phyloP scores from a whole-genome alignment of 2,113 vertebrate genomes.

The Entelurus aequoreus region DNA sequence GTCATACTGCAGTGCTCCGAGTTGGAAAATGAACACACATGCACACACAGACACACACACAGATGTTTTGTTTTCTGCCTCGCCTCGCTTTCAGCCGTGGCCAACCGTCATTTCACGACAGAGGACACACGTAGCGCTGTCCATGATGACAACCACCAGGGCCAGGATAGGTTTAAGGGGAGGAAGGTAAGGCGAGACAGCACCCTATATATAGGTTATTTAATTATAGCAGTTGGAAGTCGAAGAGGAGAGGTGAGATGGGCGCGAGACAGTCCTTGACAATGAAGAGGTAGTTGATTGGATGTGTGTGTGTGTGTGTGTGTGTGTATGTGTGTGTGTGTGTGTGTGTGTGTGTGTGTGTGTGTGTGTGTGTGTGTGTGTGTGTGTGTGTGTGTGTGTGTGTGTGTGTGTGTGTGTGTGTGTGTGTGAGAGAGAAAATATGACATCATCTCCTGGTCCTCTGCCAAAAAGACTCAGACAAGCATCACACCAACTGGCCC shows the following conservation, averaged over 20 bases:
- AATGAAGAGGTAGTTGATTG: constrained; percentile 22
- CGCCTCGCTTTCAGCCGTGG: constrained; percentile 7
- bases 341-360: constrained; percentile 18
- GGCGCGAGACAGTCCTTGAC: constrained; percentile 31
- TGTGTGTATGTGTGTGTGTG: constrained; percentile 7
- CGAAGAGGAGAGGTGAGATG: constrained; percentile 8
- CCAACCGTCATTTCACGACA: constrained; percentile 20
- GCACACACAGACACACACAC: not conserved
- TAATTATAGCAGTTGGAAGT: constrained; percentile 25
- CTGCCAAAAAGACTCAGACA: constrained; percentile 46
- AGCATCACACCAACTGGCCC: constrained; percentile 35
- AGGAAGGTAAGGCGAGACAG: constrained; percentile 12
- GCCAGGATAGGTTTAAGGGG: not conserved
- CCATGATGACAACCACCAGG: constrained; percentile 20
- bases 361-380: constrained; percentile 7
- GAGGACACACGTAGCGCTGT: constrained; percentile 23
- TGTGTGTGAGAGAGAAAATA: constrained; percentile 4
- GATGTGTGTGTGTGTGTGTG: constrained; percentile 11
- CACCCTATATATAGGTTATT: constrained; percentile 13
- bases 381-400: constrained; percentile 15
- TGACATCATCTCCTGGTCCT: constrained; percentile 48
- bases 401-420: constrained; percentile 6
- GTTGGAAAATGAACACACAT: constrained; percentile 24
- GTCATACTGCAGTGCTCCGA: constrained; percentile 21
- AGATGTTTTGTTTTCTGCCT: constrained; percentile 21